Conservation (phyloP, 2,113 vertebrate genomes). For the Heterochromis multidens region DNA sequence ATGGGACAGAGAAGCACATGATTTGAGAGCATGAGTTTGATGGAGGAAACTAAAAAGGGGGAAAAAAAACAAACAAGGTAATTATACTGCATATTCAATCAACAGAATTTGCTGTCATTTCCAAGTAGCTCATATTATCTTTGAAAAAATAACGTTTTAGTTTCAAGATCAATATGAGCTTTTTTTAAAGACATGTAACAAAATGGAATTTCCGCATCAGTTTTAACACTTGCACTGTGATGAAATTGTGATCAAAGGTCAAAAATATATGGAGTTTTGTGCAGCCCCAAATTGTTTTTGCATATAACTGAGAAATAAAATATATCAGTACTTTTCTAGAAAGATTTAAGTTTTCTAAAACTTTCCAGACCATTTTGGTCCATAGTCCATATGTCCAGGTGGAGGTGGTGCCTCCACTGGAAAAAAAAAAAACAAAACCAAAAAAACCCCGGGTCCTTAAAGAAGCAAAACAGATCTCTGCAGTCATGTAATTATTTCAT, state of each 20-base stretch:
- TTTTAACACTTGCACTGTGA: background rate
- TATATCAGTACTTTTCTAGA: background rate
- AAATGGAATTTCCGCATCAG: background rate
- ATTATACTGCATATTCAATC: background rate
- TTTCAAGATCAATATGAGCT: fast-evolving
- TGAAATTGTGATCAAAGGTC: background rate
- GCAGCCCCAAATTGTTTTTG: background rate
- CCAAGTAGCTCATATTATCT: background rate
- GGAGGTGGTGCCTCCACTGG: background rate
- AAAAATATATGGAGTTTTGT: background rate
- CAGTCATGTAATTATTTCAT: background rate
- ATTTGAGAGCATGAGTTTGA: background rate
- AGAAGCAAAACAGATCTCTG: background rate
- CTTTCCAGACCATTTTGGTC: background rate
- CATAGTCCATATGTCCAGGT: background rate
- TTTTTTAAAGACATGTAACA: background rate
- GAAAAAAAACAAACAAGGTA: background rate
- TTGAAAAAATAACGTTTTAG: background rate
- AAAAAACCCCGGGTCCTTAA: too few relatives aligned
- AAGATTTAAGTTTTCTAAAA: background rate
- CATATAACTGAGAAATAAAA: background rate
- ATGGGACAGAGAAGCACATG: background rate
- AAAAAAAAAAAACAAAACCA: too few relatives aligned
- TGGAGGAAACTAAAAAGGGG: background rate
- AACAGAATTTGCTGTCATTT: too few relatives aligned